These are phyloP conservation scores for Fistularia tabacaria DNA, from an alignment of 2,797 vertebrate genomes.

Conservation along the genomic window DNA sequence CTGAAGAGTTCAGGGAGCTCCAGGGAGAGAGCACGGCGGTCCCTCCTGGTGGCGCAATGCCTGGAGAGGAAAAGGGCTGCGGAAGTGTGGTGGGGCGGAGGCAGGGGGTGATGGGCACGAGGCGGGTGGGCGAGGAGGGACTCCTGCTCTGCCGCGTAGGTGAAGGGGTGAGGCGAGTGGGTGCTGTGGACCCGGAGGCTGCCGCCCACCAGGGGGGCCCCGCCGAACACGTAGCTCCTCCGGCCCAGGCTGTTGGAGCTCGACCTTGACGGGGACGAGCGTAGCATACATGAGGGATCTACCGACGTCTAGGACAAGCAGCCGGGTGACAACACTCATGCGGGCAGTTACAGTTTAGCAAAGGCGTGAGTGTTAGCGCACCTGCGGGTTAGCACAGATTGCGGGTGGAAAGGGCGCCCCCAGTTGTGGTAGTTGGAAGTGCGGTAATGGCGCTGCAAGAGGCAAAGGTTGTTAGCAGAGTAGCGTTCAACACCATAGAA, in stretches of 20 bases:
- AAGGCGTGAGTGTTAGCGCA: conserved; percentile 9
- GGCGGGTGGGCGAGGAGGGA: conserved; percentile 79
- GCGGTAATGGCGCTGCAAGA: conserved; percentile 67
- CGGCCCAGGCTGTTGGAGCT: conserved; percentile 92
- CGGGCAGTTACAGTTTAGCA: conserved; percentile 20
- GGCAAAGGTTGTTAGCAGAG: not conserved
- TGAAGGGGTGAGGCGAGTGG: conserved; percentile 69
- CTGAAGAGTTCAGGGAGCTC: conserved; percentile 82
- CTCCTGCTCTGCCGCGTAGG: conserved; percentile 81
- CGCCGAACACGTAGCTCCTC: conserved; percentile 53
- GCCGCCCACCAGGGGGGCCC: conserved; percentile 65
- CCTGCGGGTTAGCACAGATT: conserved; percentile 83
- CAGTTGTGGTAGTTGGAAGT: conserved; percentile 87
- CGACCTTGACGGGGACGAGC: conserved; percentile 56
- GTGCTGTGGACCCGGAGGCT: conserved; percentile 70
- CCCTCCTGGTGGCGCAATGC: conserved; percentile 55
- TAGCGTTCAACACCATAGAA: no score
- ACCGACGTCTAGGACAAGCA: not conserved
- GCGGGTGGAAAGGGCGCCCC: conserved; percentile 75
- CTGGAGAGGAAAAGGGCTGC: conserved; percentile 54
- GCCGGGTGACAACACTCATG: conserved; percentile 12
- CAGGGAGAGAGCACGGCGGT: conserved; percentile 87
- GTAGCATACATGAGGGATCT: not conserved
- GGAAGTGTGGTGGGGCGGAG: conserved; percentile 43
- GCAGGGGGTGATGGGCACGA: conserved; percentile 55